These are phyloP conservation scores for Barypeithes pellucidus DNA, from an alignment of 2,888 invertebrate species.

Conservation along the genomic window DNA sequence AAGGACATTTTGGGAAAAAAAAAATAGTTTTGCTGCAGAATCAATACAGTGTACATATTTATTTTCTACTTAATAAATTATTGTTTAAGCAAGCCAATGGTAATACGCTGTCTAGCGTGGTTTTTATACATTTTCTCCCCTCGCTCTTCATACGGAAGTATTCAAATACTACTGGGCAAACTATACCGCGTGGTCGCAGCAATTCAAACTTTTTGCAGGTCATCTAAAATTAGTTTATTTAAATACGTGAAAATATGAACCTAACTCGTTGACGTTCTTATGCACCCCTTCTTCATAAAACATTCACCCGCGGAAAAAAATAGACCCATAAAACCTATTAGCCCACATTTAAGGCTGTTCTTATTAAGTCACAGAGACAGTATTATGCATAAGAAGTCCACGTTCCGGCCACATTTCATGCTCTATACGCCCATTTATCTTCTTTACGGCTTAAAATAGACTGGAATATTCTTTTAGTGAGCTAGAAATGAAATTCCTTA, in stretches of 20 bases:
- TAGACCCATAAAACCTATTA: conserved; percentile 19
- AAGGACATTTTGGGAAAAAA: too few relatives aligned
- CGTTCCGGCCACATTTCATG: conserved; percentile 40
- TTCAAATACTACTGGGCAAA: too few relatives aligned
- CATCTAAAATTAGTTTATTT: too few relatives aligned
- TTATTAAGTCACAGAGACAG: conserved; percentile 22
- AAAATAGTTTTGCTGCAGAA: too few relatives aligned
- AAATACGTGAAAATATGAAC: not conserved
- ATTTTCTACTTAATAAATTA: too few relatives aligned
- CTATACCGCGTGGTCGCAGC: too few relatives aligned
- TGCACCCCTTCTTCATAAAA: not conserved
- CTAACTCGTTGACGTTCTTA: not conserved
- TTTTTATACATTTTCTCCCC: too few relatives aligned
- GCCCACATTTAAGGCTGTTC: conserved; percentile 18
- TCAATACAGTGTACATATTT: too few relatives aligned
- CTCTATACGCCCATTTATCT: conserved; percentile 40
- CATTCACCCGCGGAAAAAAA: not conserved
- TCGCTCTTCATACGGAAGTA: too few relatives aligned
- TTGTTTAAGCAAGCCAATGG: too few relatives aligned
- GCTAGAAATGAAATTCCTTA: conserved; percentile 42
- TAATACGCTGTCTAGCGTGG: too few relatives aligned
- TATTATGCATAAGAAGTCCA: conserved; percentile 39
- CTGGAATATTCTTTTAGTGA: conserved; percentile 31
- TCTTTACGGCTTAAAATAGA: conserved; percentile 27
- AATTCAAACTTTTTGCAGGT: too few relatives aligned